phyloP scores from a whole-genome alignment of 2,888 invertebrate genomes.

The Tolmerus cingulatus region DNA sequence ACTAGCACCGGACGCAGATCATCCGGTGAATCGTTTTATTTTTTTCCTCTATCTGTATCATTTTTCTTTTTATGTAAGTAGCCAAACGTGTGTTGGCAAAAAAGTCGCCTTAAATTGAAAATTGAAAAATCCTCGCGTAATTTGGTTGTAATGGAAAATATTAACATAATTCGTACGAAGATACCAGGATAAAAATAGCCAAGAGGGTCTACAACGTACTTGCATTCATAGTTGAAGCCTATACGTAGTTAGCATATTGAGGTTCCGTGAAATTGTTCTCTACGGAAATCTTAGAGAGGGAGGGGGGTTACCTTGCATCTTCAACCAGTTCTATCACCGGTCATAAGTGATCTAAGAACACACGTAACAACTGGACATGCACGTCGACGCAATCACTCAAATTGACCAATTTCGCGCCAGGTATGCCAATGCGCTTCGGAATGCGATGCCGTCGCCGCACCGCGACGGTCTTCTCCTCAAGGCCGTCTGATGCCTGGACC shows the following conservation, averaged over 20 bases:
- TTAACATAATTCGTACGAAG: background rate
- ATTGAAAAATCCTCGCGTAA: background rate
- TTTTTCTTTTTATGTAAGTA: background rate
- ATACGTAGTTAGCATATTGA: background rate
- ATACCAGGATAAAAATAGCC: background rate
- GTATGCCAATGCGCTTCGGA: background rate
- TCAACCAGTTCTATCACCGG: background rate
- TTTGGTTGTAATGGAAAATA: slow-evolving; percentile 1
- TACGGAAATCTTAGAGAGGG: background rate
- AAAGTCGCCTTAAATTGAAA: background rate
- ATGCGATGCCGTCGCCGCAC: background rate
- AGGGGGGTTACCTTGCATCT: background rate
- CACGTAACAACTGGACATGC: background rate
- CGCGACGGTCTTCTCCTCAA: background rate
- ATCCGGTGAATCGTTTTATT: background rate
- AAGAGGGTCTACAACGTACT: background rate
- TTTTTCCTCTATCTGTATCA: background rate
- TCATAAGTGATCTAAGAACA: background rate
- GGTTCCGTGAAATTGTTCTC: background rate
- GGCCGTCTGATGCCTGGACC: background rate
- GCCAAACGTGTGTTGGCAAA: background rate
- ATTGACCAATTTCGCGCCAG: background rate
- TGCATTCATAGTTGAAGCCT: background rate
- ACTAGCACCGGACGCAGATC: background rate
- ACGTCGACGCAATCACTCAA: background rate